Conservation (phyloP, 1,140 invertebrate genomes). For the Drosophila setifemur region DNA sequence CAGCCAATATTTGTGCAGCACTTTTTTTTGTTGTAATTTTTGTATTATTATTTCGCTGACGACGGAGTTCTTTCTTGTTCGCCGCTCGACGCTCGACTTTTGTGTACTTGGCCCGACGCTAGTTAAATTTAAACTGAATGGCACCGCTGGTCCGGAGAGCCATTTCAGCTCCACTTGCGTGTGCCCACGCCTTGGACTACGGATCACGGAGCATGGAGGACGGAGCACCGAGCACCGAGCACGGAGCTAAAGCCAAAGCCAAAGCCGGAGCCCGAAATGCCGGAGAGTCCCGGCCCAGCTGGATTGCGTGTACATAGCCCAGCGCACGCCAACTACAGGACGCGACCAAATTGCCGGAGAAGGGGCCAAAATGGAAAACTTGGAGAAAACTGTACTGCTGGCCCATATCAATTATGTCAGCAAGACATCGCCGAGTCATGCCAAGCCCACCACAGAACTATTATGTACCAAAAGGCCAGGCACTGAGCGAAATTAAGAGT, state of each 20-base stretch:
- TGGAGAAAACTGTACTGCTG: constrained; percentile 37
- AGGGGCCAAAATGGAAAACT: constrained; percentile 2
- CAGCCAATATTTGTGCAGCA: constrained; percentile 67
- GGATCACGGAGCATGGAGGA: constrained; percentile 1
- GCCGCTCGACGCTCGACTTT: constrained; percentile 18
- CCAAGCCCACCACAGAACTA: constrained; percentile 50
- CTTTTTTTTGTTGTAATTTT: constrained; percentile 27
- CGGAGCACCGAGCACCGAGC: not conserved
- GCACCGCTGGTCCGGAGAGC: constrained; percentile 24
- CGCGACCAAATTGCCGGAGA: not conserved
- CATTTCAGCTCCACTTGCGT: constrained; percentile 34
- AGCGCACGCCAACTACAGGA: constrained; percentile 52
- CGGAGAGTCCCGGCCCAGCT: constrained; percentile 17
- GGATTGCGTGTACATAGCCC: constrained; percentile 52
- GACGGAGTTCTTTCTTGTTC: constrained; percentile 17
- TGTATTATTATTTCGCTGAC: not conserved
- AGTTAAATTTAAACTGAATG: constrained; percentile 79
- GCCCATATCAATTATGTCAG: constrained; percentile 78
- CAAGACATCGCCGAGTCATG: constrained; percentile 54
- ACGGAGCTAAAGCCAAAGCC: too few relatives aligned
- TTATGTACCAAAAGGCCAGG: constrained; percentile 47
- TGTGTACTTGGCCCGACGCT: constrained; percentile 63
- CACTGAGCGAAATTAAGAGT: constrained; percentile 23
- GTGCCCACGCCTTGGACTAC: constrained; percentile 1
- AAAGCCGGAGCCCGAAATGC: not conserved